phyloP scores from a whole-genome alignment of 1,140 invertebrate species.

The Bactericera cockerelli region DNA sequence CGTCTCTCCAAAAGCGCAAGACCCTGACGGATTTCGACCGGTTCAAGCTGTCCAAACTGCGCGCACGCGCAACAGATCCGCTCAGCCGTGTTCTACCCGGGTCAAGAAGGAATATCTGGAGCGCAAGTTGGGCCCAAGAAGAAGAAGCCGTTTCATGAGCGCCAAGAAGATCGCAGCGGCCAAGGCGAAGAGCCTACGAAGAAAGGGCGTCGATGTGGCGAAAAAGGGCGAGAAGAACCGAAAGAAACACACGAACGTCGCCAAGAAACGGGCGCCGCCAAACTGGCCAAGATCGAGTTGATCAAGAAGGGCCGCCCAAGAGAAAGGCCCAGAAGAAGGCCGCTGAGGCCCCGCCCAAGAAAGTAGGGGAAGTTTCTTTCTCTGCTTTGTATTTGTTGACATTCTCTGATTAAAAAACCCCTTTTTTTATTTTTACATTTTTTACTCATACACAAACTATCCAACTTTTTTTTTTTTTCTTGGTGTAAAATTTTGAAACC shows the following conservation, averaged over 20 bases:
- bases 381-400: too few relatives aligned
- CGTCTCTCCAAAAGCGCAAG: conserved; percentile 27
- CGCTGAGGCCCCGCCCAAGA: background rate
- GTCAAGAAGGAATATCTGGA: conserved; percentile 12
- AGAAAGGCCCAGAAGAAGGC: conserved; percentile 1
- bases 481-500: too few relatives aligned
- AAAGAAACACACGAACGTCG: background rate
- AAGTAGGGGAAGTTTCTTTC: too few relatives aligned
- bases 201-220: background rate
- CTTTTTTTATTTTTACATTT: too few relatives aligned
- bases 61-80: conserved; percentile 58
- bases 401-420: too few relatives aligned
- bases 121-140: background rate
- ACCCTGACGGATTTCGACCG: conserved; percentile 85
- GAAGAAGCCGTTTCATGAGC: background rate
- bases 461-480: too few relatives aligned
- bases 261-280: background rate
- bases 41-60: conserved; percentile 83
- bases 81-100: conserved; percentile 18
- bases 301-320: conserved; percentile 3
- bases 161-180: background rate
- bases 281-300: background rate
- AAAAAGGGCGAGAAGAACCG: background rate
- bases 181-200: background rate
- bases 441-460: too few relatives aligned